A percentile compares a stretch with the other conserved stretches of the same genome.
Evolutionary conservation across 2,113 vertebrate species (phyloP).

Genomic region (Pelusios castaneus): DNA sequence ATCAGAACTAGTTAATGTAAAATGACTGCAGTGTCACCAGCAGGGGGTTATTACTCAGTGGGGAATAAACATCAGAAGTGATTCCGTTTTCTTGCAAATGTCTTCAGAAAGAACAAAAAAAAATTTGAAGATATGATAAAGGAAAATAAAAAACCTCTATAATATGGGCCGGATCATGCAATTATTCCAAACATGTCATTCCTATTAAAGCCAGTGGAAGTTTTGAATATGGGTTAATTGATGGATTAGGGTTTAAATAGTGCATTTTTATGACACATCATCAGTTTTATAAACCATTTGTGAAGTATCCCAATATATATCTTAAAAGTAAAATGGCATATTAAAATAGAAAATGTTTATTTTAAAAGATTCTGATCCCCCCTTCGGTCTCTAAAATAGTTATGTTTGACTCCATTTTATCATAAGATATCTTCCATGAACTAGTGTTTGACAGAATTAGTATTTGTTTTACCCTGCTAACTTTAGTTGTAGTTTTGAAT

Average conservation of each 20-base stretch:
- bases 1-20: background rate
- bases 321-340: background rate
- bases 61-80: background rate
- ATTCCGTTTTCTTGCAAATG: background rate
- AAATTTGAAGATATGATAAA: background rate
- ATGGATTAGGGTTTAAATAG: background rate
- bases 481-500: constrained; percentile 3
- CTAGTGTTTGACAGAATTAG: background rate
- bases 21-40: constrained; percentile 2
- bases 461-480: background rate
- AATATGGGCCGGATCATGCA: background rate
- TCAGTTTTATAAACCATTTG: constrained; percentile 2
- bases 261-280: background rate
- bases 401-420: background rate
- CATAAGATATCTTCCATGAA: background rate
- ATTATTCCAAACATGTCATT: background rate
- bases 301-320: background rate
- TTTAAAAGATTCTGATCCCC: background rate
- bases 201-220: background rate
- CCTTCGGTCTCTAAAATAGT: background rate
- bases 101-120: background rate
- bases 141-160: background rate
- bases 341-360: background rate
- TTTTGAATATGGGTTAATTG: background rate
- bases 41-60: constrained; percentile 5